These are phyloP conservation scores for Dryoscopus gambensis DNA, from an alignment of 2,113 vertebrate species.

Conservation along the genomic window DNA sequence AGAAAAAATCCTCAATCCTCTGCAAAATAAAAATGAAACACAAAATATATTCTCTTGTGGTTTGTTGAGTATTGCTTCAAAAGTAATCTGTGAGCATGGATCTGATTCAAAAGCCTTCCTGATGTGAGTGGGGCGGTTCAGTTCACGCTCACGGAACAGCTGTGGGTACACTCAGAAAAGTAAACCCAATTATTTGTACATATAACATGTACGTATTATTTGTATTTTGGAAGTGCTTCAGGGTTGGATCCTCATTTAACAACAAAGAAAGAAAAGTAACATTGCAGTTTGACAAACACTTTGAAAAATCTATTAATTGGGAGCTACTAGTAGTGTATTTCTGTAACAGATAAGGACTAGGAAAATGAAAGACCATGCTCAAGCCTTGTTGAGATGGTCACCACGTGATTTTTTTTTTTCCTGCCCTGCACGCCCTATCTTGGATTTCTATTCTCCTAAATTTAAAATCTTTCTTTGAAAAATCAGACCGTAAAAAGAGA, in stretches of 20 bases:
- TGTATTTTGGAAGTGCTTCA: not conserved
- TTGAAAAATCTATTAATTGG: not conserved
- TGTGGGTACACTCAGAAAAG: not conserved
- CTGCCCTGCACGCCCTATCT: not conserved
- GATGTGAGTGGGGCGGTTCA: not conserved
- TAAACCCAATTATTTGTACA: not conserved
- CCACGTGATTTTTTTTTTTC: not conserved
- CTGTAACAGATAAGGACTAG: not conserved
- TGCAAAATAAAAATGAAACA: not conserved
- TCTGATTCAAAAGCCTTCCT: not conserved
- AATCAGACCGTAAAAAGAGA: not conserved
- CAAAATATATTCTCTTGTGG: not conserved
- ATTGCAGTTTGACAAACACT: not conserved
- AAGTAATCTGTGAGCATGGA: not conserved
- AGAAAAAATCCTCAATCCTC: not conserved
- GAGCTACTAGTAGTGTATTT: not conserved
- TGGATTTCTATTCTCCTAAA: not conserved
- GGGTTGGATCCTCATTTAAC: not conserved
- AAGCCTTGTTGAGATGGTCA: not conserved
- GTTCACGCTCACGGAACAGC: not conserved
- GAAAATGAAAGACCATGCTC: not conserved
- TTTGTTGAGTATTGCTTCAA: not conserved
- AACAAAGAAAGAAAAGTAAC: not conserved
- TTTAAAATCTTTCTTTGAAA: not conserved
- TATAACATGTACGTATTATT: not conserved